Base-by-base conservation (phyloP, 1,140 invertebrate genomes). In the Mamestra configurata region DNA sequence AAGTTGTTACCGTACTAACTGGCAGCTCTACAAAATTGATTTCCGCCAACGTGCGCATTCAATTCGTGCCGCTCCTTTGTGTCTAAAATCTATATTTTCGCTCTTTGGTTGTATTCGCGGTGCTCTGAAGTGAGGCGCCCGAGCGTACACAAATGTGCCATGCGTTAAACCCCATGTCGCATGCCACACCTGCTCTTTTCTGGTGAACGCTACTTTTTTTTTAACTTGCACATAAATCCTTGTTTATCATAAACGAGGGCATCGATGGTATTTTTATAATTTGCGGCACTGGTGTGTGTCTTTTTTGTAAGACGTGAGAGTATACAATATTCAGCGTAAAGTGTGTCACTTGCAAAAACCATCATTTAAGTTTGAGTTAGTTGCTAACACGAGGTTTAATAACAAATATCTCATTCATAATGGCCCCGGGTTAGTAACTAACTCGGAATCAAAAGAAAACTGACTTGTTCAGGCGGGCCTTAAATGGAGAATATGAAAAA, bases 121-220 rank as follows among this genome's bases (percentile, higher is more conserved):
- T 59, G 13, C 61, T 77, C 31, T 66, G 75, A 77, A 77, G 75
- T 64, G 75, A 66, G 43, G 24, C 61, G 18, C 18, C 46, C 59
- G 27, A 77, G 46, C 59, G 75, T 77, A 64, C 51, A 77, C 43
- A 77, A 40, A 37, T 66, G 27, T 66, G 75, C 37, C 46, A 66
- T 68, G 75, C 59, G 75, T 77, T 53, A 20, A 53, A 68, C 59
- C 59, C 22, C 31, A 35, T 64, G 46, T 37, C 61, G 61, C 61
- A 20, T 66, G 57, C 40, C 43, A 40, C 59, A 35, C 46, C 64
- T 57, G 20, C 66, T 46, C 18, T 43, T 68, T 24, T 46, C 40
- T 49, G 20, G 4, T 49, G 11, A 49, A 24, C 15, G 37, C 20
- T 37, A 35, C 27, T 8, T 35, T 27, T 66, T 43, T 66, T 68